Percentiles rank a stretch among this genome's conserved stretches.
Conservation (phyloP, 2,888 invertebrate genomes). For the Clanis bilineata region DNA sequence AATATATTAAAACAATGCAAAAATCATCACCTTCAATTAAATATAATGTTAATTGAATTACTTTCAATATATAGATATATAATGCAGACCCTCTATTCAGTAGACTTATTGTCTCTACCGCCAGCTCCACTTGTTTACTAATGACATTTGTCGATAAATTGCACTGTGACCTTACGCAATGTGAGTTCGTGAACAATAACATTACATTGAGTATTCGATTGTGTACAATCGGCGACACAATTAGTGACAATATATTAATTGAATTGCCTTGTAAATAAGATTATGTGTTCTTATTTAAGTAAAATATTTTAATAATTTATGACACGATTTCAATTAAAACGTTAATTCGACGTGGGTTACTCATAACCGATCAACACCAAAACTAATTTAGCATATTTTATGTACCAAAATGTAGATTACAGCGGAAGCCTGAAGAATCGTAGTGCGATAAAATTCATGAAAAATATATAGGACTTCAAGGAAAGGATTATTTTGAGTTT, state of each 20-base stretch:
- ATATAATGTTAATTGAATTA: no score
- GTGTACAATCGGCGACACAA: constrained; percentile 34
- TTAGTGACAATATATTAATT: constrained; percentile 20
- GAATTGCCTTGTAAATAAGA: background rate
- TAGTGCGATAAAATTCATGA: no score
- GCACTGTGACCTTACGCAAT: constrained; percentile 57
- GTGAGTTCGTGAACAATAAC: constrained; percentile 55
- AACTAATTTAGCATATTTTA: no score
- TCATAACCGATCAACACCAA: no score
- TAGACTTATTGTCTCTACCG: background rate
- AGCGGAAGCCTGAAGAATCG: no score
- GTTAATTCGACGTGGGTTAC: no score
- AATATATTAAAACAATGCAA: no score
- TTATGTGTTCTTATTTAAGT: background rate
- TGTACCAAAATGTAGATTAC: no score
- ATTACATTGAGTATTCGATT: constrained; percentile 49
- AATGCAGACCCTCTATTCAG: background rate
- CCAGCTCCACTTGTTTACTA: constrained; percentile 42
- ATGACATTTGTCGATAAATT: constrained; percentile 66
- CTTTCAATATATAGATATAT: background rate
- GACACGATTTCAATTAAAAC: no score
- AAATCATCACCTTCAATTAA: no score
- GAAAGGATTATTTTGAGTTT: no score
- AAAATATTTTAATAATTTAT: background rate
- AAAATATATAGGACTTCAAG: no score